Evolutionary conservation across 2,113 vertebrate species (phyloP).

Genomic region (Struthidea cinerea): DNA sequence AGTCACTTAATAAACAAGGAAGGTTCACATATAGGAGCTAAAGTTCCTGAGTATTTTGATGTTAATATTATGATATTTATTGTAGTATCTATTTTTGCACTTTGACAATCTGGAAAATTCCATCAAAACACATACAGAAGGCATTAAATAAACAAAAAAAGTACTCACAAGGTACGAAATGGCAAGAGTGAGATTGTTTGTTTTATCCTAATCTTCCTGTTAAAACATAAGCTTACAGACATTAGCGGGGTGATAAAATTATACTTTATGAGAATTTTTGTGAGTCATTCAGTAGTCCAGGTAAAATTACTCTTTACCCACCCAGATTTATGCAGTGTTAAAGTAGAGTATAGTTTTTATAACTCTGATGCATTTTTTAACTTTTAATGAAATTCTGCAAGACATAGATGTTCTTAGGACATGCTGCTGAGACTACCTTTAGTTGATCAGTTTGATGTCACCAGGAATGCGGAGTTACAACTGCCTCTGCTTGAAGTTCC

Average conservation of each 20-base stretch:
- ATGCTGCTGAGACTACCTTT: background rate
- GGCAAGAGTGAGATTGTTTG: background rate
- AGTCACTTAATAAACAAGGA: background rate
- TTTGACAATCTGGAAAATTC: background rate
- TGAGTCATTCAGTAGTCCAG: background rate
- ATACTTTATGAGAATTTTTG: background rate
- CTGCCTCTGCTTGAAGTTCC: background rate
- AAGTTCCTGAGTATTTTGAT: background rate
- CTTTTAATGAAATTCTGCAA: background rate
- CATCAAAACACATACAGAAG: background rate
- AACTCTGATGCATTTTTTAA: background rate
- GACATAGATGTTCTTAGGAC: background rate
- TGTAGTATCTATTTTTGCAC: background rate
- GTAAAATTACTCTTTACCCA: background rate
- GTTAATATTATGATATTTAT: background rate
- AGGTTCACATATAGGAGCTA: background rate
- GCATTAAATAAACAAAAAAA: background rate
- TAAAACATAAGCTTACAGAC: background rate
- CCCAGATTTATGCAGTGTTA: background rate
- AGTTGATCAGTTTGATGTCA: background rate
- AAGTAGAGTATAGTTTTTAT: background rate
- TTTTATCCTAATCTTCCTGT: background rate
- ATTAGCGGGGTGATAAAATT: background rate
- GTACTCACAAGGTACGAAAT: background rate
- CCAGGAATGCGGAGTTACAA: background rate